These are phyloP conservation scores for Dendrophyllia cribrosa DNA, from an alignment of 64 coral and sea anemone genomes.

Conservation along the genomic window DNA sequence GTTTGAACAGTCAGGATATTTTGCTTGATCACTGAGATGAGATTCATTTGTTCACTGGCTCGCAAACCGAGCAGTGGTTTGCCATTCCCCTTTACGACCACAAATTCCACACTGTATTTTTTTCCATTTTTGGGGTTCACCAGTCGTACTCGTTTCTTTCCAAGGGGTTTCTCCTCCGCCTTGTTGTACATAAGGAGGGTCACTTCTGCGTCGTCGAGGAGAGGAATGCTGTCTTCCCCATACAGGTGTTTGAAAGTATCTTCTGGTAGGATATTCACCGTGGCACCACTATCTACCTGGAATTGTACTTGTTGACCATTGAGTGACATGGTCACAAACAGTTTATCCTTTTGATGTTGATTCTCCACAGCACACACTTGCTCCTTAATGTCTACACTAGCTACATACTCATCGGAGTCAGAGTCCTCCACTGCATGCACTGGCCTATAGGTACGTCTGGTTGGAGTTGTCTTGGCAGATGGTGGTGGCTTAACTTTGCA, in stretches of 20 bases:
- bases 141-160: not conserved
- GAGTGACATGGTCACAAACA: conserved; percentile 14
- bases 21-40: not conserved
- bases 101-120: not conserved
- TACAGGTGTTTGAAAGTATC: conserved; percentile 14
- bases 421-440: conserved; percentile 28
- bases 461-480: not conserved
- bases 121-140: conserved; percentile 17
- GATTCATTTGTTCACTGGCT: conserved; percentile 45
- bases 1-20: not conserved
- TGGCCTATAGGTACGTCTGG: not conserved
- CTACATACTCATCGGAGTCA: conserved; percentile 38
- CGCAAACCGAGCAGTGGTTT: not conserved
- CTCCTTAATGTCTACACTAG: conserved; percentile 5
- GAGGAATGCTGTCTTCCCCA: conserved; percentile 1
- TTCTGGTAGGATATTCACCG: conserved; percentile 59
- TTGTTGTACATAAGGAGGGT: conserved; percentile 65
- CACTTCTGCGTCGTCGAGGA: conserved; percentile 40
- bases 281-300: conserved; percentile 55
- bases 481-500: conserved; percentile 1
- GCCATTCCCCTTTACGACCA: not conserved
- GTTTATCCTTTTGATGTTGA: not conserved
- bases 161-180: not conserved
- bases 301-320: conserved; percentile 20
- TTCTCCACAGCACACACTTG: conserved; percentile 2